Percentiles rank a stretch among this genome's conserved stretches.
phyloP scores from a whole-genome alignment of 2,888 invertebrate genomes.

The Anaspis maculata region DNA sequence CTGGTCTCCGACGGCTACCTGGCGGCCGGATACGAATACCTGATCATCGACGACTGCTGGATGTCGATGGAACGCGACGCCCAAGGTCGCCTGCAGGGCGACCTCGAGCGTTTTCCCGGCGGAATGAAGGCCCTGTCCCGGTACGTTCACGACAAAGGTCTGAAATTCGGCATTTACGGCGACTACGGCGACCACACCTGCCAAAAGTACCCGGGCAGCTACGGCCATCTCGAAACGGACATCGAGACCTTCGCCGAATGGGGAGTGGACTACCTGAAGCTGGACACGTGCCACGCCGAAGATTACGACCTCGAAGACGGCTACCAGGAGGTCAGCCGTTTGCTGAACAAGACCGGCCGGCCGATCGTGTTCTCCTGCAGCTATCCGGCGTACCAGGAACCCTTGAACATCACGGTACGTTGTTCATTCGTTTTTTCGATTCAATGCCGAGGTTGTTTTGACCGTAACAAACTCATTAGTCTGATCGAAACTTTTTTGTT shows the following conservation, averaged over 20 bases:
- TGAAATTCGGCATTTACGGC: slow-evolving; percentile 74
- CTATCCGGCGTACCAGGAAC: slow-evolving; percentile 74
- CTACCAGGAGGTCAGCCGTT: slow-evolving; percentile 61
- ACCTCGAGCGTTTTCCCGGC: slow-evolving; percentile 48
- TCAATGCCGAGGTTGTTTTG: too few species aligned
- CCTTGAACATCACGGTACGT: too few species aligned
- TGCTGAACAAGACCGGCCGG: slow-evolving; percentile 65
- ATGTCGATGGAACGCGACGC: slow-evolving; percentile 44
- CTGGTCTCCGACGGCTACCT: slow-evolving; percentile 52
- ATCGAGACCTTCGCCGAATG: slow-evolving; percentile 68
- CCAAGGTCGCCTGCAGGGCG: slow-evolving; percentile 43
- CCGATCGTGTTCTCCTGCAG: slow-evolving; percentile 76
- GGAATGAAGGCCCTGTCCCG: slow-evolving; percentile 24
- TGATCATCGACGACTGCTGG: slow-evolving; percentile 58
- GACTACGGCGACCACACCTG: slow-evolving; percentile 73
- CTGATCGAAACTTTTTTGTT: too few species aligned
- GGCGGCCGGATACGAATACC: slow-evolving; percentile 52
- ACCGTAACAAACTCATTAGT: too few species aligned
- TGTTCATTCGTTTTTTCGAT: too few species aligned
- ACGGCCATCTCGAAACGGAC: slow-evolving; percentile 56
- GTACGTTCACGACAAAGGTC: slow-evolving; percentile 50
- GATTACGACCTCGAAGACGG: too few species aligned
- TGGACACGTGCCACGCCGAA: slow-evolving; percentile 66
- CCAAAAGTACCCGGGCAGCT: slow-evolving; percentile 67
- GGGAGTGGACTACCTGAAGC: slow-evolving; percentile 72